Evolutionary conservation across 2,113 vertebrate genomes (phyloP).

Genomic region (Saguinus midas): DNA sequence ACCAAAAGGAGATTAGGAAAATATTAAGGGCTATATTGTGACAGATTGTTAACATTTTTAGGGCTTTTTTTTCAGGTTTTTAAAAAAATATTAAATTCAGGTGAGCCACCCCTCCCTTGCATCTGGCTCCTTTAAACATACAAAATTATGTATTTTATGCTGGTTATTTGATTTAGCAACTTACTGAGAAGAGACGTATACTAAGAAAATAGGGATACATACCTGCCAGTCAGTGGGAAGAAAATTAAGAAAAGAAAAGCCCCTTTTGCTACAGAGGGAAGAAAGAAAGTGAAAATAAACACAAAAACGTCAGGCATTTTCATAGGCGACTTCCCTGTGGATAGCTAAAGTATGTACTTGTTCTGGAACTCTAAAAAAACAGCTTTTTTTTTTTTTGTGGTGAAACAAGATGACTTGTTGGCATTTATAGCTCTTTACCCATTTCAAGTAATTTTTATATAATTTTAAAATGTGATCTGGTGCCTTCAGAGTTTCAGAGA

Average conservation of each 20-base stretch:
- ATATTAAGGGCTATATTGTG: neutral
- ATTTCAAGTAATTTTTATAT: neutral
- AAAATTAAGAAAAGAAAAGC: neutral
- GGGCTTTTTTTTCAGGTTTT: neutral
- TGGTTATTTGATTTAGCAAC: neutral
- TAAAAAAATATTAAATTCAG: neutral
- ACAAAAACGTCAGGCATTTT: neutral
- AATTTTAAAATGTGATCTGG: neutral
- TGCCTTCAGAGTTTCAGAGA: neutral
- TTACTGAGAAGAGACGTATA: neutral
- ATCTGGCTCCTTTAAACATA: neutral
- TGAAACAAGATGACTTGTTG: neutral
- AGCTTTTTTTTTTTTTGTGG: neutral
- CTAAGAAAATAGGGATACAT: neutral
- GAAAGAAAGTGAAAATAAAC: neutral
- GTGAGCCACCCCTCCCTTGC: neutral
- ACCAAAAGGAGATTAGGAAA: slow-evolving; percentile 14
- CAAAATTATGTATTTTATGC: neutral
- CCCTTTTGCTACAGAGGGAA: neutral
- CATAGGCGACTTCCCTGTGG: neutral
- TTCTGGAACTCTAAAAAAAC: neutral
- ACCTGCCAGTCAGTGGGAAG: neutral
- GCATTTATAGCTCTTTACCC: neutral
- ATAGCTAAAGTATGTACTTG: neutral
- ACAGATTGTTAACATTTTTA: neutral